Percentiles rank a stretch among this genome's conserved stretches.
Evolutionary conservation across 2,888 invertebrate species (phyloP).

Genomic region (Tigriopus californicus): DNA sequence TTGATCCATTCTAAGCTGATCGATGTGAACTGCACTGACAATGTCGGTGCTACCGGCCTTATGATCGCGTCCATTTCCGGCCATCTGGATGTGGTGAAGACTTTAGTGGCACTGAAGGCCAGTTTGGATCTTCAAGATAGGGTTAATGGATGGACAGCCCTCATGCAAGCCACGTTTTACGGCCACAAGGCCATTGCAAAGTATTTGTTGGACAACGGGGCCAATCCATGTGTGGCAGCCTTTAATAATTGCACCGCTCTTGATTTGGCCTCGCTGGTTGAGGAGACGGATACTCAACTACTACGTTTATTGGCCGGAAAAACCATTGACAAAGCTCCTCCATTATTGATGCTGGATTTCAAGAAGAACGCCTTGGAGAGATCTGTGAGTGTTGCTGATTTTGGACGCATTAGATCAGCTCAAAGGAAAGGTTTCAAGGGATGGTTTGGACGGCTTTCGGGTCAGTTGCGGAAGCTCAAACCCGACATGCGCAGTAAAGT

Average conservation of each 20-base stretch:
- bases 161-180: conserved; percentile 2
- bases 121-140: neutral
- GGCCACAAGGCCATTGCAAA: neutral
- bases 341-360: neutral
- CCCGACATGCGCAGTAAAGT: neutral
- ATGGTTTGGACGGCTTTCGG: neutral
- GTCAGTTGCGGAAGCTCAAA: neutral
- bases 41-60: neutral
- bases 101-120: neutral
- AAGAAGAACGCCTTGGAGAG: neutral
- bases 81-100: neutral
- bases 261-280: conserved; percentile 6
- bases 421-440: neutral
- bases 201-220: neutral
- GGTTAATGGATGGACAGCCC: neutral
- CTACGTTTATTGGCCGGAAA: neutral
- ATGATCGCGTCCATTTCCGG: neutral
- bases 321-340: neutral
- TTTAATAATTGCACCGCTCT: conserved; percentile 5
- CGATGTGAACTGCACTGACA: neutral
- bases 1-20: neutral
- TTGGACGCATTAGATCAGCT: neutral
- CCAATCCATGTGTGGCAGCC: neutral
- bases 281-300: neutral
- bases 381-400: neutral